A percentile compares a stretch with the other conserved stretches of the same genome.
Evolutionary conservation across 2,888 invertebrate species (phyloP).

Genomic region (Camponotus fellah): DNA sequence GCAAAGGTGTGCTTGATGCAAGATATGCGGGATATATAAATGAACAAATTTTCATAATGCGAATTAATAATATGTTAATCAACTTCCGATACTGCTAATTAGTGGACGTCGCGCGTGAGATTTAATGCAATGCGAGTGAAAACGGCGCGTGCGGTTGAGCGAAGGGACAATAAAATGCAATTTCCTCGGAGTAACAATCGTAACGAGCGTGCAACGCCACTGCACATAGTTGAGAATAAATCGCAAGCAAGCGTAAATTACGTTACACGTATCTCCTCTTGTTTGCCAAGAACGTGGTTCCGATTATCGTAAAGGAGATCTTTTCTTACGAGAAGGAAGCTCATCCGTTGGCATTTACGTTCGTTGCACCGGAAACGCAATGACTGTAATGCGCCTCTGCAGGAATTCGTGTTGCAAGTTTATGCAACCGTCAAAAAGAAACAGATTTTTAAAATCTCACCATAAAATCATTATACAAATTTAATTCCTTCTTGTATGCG

Average conservation of each 20-base stretch:
- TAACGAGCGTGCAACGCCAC: slow-evolving; percentile 56
- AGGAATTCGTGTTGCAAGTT: slow-evolving; percentile 26
- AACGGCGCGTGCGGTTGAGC: slow-evolving; percentile 18
- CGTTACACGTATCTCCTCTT: slow-evolving; percentile 47
- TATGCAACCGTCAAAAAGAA: slow-evolving; percentile 47
- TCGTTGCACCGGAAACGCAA: slow-evolving; percentile 59
- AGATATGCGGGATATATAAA: background rate
- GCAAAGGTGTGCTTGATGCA: background rate
- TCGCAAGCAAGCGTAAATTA: slow-evolving; percentile 54
- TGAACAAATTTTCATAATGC: slow-evolving; percentile 19
- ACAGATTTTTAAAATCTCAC: background rate
- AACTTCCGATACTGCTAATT: slow-evolving; percentile 21
- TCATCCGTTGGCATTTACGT: slow-evolving; percentile 44
- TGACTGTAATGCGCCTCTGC: slow-evolving; percentile 11
- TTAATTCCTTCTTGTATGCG: background rate
- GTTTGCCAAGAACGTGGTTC: slow-evolving; percentile 48
- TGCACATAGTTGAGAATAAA: slow-evolving; percentile 55
- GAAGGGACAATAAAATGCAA: slow-evolving; percentile 48
- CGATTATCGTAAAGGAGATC: slow-evolving; percentile 60
- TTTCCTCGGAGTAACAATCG: slow-evolving; percentile 63
- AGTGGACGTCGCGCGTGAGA: slow-evolving; percentile 14
- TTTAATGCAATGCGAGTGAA: slow-evolving; percentile 42
- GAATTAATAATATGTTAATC: slow-evolving; percentile 18
- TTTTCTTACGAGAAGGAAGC: slow-evolving; percentile 37
- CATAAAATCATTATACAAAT: slow-evolving; percentile 12